Conservation (phyloP, 2,797 vertebrate genomes). For the Allenopithecus nigroviridis region DNA sequence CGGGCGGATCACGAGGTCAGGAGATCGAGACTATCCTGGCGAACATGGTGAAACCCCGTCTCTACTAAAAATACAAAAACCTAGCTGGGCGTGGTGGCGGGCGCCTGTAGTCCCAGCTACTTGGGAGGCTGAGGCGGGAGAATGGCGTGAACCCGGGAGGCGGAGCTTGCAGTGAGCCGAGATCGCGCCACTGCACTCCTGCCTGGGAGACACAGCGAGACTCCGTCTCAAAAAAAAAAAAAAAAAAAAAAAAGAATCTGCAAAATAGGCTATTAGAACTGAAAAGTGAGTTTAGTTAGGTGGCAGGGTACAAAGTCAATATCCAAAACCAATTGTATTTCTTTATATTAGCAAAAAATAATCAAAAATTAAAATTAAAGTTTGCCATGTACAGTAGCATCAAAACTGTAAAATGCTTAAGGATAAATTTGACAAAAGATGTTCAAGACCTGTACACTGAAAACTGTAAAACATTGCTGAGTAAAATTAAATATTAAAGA, state of each 20-base stretch:
- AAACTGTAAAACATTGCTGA: background rate
- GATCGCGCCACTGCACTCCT: too few species aligned
- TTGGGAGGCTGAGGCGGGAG: too few species aligned
- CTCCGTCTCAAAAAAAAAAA: too few species aligned
- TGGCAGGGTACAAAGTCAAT: background rate
- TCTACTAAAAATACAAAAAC: background rate
- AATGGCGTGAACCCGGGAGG: too few species aligned
- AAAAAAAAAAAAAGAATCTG: background rate
- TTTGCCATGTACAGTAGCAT: background rate
- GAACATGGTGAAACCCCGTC: too few species aligned
- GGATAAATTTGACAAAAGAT: background rate
- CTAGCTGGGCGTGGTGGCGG: too few species aligned
- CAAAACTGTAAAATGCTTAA: slow-evolving; percentile 24
- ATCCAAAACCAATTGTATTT: background rate
- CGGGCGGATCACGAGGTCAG: too few species aligned
- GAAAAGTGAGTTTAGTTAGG: slow-evolving; percentile 31
- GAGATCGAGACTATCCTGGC: too few species aligned
- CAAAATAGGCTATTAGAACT: slow-evolving; percentile 2
- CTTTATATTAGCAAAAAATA: background rate
- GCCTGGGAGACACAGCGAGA: too few species aligned
- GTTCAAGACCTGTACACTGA: background rate
- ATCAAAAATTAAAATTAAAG: slow-evolving; percentile 7
- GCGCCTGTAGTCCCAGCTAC: too few species aligned
- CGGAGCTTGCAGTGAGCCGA: too few species aligned
- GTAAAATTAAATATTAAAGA: background rate